A percentile compares a stretch with the other conserved stretches of the same genome.
These are phyloP conservation scores for Hydrotaea cyrtoneurina DNA, from an alignment of 2,888 invertebrate genomes.

Conservation along the genomic window DNA sequence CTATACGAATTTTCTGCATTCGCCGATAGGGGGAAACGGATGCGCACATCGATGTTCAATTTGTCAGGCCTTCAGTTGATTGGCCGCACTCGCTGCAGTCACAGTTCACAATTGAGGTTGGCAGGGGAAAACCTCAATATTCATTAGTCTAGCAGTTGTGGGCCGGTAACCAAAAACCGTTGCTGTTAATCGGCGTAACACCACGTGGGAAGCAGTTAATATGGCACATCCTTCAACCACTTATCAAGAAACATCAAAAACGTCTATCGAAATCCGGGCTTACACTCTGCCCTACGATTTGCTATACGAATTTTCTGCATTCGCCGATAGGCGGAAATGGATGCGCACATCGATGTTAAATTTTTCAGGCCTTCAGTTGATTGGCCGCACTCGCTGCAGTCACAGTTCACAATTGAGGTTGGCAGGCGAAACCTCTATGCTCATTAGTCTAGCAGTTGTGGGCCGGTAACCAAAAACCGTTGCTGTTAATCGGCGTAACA, in stretches of 20 bases:
- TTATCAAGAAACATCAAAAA: not conserved
- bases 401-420: not conserved
- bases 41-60: not conserved
- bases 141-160: not conserved
- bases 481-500: too few species aligned
- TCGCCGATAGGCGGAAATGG: not conserved
- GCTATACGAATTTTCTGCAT: not conserved
- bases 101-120: not conserved
- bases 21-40: not conserved
- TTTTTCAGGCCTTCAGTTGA: not conserved
- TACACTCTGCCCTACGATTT: not conserved
- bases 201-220: not conserved
- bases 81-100: not conserved
- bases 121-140: not conserved
- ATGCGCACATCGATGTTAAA: not conserved
- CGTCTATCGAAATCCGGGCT: not conserved
- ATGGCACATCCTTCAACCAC: not conserved
- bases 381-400: not conserved
- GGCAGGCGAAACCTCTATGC: not conserved
- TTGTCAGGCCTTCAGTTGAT: not conserved
- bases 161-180: not conserved
- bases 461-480: not conserved
- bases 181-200: too few species aligned
- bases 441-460: not conserved
- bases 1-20: not conserved